Evolutionary conservation across 2,888 invertebrate genomes (phyloP), one percentile per base, ranked within the genome.

Genomic region (Dinocampus coccinellae): DNA sequence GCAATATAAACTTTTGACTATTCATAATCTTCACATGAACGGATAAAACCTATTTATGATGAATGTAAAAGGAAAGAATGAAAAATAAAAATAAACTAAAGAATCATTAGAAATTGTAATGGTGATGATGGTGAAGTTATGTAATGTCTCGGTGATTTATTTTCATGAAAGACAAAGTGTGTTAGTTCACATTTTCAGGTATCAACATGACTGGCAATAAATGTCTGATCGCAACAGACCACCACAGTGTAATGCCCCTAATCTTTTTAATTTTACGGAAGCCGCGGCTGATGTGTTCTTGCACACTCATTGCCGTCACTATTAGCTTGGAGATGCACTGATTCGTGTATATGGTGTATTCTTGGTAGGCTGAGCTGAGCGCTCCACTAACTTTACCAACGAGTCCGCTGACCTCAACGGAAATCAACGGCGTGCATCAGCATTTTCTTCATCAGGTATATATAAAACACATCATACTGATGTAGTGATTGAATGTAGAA

Each of bases 381-480:
- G 86, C 87, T 87, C 86, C 85, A 86, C 84, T 86, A 86, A 87
- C 87, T 86, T 81, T 80, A 73, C 77, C 81, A 80, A 76, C 81
- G 82, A 85, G 87, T 87, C 58, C 87, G 85, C 84, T 87, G 87
- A 87, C 87, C 87, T 85, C 86, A 75, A 53, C 71, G 73, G 81
- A 82, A 82, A 82, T 84, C 86, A 87, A 82, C 85, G 84, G 85
- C 84, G 86, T 85, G 87, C 84, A 85, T 85, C 85, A 83, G 34
- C 33, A 20, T 55, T 47, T 55, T 26, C 26, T 55, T 55, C 55
- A 26, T 13, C 24, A n/a, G 47, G n/a, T 36, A n/a, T n/a, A 55
- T 24, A 22, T 13, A 2, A 11, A 26, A 3, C 22, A 55, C 22
- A 55, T 55, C 55, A 55, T 22, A 26, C 10, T 55, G 13, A 26